Evolutionary conservation across 2,888 invertebrate species (phyloP).

Genomic region (Patella ulyssiponensis): DNA sequence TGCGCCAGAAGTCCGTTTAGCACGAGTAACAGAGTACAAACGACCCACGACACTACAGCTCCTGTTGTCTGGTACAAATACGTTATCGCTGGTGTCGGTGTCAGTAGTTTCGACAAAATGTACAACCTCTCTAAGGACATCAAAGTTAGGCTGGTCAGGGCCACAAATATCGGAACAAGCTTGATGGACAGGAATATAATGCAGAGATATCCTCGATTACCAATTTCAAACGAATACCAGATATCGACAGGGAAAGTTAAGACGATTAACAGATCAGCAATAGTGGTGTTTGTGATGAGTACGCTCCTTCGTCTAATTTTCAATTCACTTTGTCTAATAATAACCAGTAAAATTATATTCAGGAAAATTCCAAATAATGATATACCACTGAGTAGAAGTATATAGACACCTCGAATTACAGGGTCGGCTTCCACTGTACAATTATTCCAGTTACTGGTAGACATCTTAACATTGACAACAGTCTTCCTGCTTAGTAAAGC

Average conservation of each 20-base stretch:
- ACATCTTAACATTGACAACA: too few species aligned
- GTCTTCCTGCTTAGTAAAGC: too few species aligned
- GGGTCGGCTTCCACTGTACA: too few species aligned
- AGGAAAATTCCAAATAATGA: too few species aligned
- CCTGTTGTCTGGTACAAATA: background rate
- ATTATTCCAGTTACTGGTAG: too few species aligned
- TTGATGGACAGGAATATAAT: constrained; percentile 12
- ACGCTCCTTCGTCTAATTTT: too few species aligned
- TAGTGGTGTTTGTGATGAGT: background rate
- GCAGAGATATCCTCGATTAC: background rate
- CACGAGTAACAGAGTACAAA: background rate
- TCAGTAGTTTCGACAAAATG: constrained; percentile 8
- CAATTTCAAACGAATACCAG: background rate
- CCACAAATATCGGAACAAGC: constrained; percentile 14
- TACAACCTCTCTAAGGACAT: constrained; percentile 15
- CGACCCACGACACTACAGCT: background rate
- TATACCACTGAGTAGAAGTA: too few species aligned
- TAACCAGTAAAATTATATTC: too few species aligned
- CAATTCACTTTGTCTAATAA: too few species aligned
- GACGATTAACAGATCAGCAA: constrained; percentile 12
- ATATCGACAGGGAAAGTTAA: constrained; percentile 12
- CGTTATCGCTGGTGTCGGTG: background rate
- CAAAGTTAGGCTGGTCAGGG: background rate
- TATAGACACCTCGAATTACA: too few species aligned
- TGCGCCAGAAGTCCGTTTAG: constrained; percentile 8